phyloP scores from a whole-genome alignment of 2,888 invertebrate species.

The Agrochola lota region DNA sequence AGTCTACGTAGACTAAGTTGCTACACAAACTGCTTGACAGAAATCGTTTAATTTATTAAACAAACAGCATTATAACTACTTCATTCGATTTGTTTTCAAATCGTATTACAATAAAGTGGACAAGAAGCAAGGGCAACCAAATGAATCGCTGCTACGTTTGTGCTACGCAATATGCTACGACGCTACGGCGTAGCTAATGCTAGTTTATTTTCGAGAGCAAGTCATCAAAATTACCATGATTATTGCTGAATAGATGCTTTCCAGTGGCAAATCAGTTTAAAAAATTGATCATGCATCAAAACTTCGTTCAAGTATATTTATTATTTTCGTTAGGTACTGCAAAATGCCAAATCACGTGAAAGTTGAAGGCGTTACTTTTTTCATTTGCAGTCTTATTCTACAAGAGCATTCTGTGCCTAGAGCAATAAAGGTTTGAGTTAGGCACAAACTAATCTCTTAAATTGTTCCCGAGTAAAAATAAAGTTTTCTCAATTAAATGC shows the following conservation, averaged over 20 bases:
- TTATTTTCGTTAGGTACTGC: neutral
- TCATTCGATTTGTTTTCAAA: neutral
- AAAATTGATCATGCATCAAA: neutral
- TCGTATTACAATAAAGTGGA: neutral
- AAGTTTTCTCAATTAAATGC: constrained; percentile 86
- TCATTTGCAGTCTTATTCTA: neutral
- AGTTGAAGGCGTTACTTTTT: neutral
- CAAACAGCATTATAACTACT: neutral
- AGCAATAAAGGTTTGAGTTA: constrained; percentile 57
- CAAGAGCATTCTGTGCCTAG: constrained; percentile 19
- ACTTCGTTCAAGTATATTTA: neutral
- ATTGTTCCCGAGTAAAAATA: constrained; percentile 78
- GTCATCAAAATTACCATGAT: neutral
- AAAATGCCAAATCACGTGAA: neutral
- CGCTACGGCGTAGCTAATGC: constrained; percentile 51
- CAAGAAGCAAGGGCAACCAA: too few species aligned
- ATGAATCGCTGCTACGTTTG: neutral
- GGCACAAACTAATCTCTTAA: constrained; percentile 76
- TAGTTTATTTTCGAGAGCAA: neutral
- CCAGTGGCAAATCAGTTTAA: neutral
- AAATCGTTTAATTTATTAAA: neutral
- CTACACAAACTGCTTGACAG: neutral
- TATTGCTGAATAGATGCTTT: neutral
- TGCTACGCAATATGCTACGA: constrained; percentile 41
- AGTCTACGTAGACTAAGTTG: neutral